Base-by-base conservation (phyloP, 2,888 invertebrate species). In the Pristionchus japonicus region DNA sequence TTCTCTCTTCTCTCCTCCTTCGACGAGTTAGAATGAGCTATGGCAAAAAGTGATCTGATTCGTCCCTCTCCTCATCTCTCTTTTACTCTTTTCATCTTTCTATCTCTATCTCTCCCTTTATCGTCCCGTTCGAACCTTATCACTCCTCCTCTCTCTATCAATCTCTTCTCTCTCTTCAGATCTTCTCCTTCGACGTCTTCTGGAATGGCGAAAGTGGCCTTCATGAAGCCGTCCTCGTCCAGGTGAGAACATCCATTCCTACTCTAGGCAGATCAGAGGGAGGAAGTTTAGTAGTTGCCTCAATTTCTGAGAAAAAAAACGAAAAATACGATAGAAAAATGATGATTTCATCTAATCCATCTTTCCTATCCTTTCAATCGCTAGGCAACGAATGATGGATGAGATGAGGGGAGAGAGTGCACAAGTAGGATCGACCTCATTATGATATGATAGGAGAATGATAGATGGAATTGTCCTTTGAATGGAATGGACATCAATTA, bases 1-100 rank as follows among this genome's bases (percentile, higher is more conserved):
- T 34, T 52, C 37, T 31, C 52, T 70, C 80, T 86, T n/a, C 86
- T 49, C 64, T 87, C 80, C 82, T 88, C 57, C 74, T 47, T 40
- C 43, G n/a, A n/a, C n/a, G 27, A 43, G 43, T 77, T 23, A 27
- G 47, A 40, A 77, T 70, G 70, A 70, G 37, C 70, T 70, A 70
- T 70, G 17, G 13, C 43, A 77, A 77, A 77, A 77, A 77, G 70
- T 88, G 83, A 88, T 88, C 87, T 74, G 84, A 27, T 40, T 84
- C 83, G 83, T 31, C 83, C 82, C 27, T 40, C 67, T 3, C 31
- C 20, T 64, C 67, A 31, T 31, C 31, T 67, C 67, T 67, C 34
- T 11, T 34, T 15, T 15, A 13, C 34, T 17, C 31, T 34, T 27
- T 43, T 64, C n/a, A 27, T 64, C 27, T 6, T 23, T 6, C 37